Base-by-base conservation (phyloP, 2,888 invertebrate species). In the Hypercompe scribonia region DNA sequence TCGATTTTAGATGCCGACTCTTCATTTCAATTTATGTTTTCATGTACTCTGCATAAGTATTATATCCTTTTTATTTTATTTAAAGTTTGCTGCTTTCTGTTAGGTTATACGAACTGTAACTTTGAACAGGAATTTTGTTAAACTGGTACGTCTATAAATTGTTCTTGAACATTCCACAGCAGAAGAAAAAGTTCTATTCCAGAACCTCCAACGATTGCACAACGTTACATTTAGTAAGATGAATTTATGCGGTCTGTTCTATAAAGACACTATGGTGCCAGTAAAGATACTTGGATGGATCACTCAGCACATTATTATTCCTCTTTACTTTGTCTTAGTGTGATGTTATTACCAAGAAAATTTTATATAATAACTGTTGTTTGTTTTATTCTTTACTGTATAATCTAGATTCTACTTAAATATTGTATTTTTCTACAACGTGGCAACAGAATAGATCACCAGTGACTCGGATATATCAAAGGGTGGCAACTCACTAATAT, bases 271-370 rank as follows among this genome's bases (percentile, higher is more conserved):
- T 28, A 33, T 21, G 34, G 24, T 58, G 0, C 36, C 50, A 21
- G 8, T 73, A 7, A 18, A 18, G 10, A 34, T 70, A 28, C 10
- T 69, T 0, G 34, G 18, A 4, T 21, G 66, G n/a, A n/a, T 67
- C 10, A 67, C 70, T 36, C 70, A 73, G 24, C n/a, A 73, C 36
- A 69, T 64, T 15, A 70, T 73, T 67, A 70, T 73, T 0, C 36
- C 70, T 13, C n/a, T 73, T 11, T 66, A 73, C n/a, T 70, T 73
- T 63, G 28, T 42, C 8, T 63, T 73, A 58, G 21, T 73, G 39
- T 73, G 46, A 68, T 21, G 31, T 39, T 11, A 13, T 46, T 46
- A 33, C 8, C 10, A n/a, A 63, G 5, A 65, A 21, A 46, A 46
- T 18, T 21, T 15, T 24, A 10, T 50, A 8, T 50, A 50, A 50